These are phyloP conservation scores for Dicycla oo DNA, from an alignment of 2,888 invertebrate genomes.

Conservation along the genomic window DNA sequence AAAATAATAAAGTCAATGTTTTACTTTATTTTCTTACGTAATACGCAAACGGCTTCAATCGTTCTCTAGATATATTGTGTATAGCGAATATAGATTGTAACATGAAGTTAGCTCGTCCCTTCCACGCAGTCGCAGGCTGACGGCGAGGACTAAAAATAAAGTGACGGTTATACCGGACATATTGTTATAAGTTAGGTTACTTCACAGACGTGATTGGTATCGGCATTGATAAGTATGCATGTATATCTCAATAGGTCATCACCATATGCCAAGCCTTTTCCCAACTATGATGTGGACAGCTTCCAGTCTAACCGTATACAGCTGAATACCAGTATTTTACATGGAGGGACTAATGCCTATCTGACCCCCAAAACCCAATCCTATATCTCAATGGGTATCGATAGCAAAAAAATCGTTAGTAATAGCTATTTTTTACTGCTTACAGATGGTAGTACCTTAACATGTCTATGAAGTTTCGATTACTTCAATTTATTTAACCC, in stretches of 20 bases:
- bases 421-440: background rate
- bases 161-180: slow-evolving; percentile 29
- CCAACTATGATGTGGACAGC: background rate
- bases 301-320: background rate
- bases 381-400: background rate
- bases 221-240: background rate
- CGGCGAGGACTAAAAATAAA: slow-evolving; percentile 63
- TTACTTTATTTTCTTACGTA: slow-evolving; percentile 54
- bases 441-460: background rate
- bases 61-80: slow-evolving; percentile 79
- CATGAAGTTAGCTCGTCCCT: slow-evolving; percentile 71
- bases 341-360: background rate
- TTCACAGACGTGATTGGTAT: background rate
- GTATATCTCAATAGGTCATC: background rate
- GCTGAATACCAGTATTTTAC: background rate
- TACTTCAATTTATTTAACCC: background rate
- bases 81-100: slow-evolving; percentile 78
- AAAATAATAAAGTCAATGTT: background rate
- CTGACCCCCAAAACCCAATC: background rate
- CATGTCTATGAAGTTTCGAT: slow-evolving; percentile 6
- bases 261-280: background rate
- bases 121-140: slow-evolving; percentile 58
- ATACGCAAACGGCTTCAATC: slow-evolving; percentile 65
- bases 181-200: background rate
- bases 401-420: too few relatives aligned